Evolutionary conservation across 1,140 invertebrate species (phyloP).

Genomic region (Papilio machaon): DNA sequence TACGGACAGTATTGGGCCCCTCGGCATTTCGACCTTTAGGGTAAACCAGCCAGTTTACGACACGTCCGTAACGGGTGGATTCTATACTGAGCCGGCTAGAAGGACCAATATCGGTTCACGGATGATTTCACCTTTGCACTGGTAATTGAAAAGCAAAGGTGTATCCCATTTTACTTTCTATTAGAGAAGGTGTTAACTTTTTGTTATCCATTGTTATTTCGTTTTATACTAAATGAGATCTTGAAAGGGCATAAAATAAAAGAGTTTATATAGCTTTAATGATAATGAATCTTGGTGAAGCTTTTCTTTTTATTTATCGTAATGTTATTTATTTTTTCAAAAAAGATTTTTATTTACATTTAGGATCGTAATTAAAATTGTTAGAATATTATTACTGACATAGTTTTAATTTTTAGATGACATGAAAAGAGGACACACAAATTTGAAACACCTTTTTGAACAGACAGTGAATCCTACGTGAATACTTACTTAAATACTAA

Average conservation of each 20-base stretch:
- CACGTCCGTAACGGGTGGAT: slow-evolving; percentile 37
- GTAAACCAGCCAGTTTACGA: slow-evolving; percentile 50
- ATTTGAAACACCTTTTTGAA: too few species aligned
- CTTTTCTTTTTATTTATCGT: background rate
- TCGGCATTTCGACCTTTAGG: slow-evolving; percentile 44
- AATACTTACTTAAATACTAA: too few species aligned
- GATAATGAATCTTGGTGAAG: background rate
- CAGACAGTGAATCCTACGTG: too few species aligned
- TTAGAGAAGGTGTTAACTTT: slow-evolving; percentile 30
- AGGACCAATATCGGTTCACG: slow-evolving; percentile 51
- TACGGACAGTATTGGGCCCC: slow-evolving; percentile 37
- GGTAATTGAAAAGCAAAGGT: slow-evolving; percentile 33
- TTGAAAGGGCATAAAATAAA: background rate
- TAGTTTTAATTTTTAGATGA: too few species aligned
- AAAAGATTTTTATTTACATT: background rate
- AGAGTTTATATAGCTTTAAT: background rate
- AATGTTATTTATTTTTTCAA: background rate
- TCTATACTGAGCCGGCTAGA: slow-evolving; percentile 39
- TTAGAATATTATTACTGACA: too few species aligned
- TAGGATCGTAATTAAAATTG: background rate
- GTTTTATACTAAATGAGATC: slow-evolving; percentile 25
- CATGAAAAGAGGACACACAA: too few species aligned
- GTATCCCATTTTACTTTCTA: slow-evolving; percentile 34
- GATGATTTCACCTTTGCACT: slow-evolving; percentile 25
- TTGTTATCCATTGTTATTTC: slow-evolving; percentile 22